A percentile compares a stretch with the other conserved stretches of the same genome.
Conservation (phyloP, 1,140 invertebrate species). For the Scaptomyza graminum region DNA sequence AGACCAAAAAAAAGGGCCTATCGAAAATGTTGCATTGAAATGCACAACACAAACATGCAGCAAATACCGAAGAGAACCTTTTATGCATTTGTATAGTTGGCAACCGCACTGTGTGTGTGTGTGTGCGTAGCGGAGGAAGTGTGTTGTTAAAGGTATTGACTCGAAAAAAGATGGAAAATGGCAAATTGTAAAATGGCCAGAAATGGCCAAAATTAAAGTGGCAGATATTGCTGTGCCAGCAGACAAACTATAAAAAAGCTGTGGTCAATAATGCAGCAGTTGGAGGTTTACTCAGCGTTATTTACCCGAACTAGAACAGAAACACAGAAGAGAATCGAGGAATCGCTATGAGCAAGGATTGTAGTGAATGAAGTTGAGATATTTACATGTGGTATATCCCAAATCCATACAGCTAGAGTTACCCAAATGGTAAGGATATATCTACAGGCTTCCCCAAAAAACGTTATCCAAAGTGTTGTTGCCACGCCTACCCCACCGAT, state of each 20-base stretch:
- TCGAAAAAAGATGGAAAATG: conserved; percentile 23
- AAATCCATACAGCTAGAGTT: no score
- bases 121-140: conserved; percentile 16
- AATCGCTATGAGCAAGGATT: no score
- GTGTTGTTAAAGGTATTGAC: conserved; percentile 42
- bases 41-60: conserved; percentile 33
- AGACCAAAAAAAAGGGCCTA: conserved; percentile 15
- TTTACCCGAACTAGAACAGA: no score
- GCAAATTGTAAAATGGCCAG: not conserved
- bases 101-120: conserved; percentile 30
- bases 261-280: not conserved
- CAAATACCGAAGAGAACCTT: conserved; percentile 63
- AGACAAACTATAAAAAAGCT: not conserved
- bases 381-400: no score
- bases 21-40: conserved; percentile 19
- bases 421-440: no score
- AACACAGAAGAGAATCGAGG: no score
- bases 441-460: no score
- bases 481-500: no score
- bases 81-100: conserved; percentile 53
- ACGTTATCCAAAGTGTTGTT: no score
- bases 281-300: not conserved
- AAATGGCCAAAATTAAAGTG: not conserved
- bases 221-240: not conserved
- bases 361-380: no score